Evolutionary conservation across 2,888 invertebrate species (phyloP).

Genomic region (Gasteruption jaculator): DNA sequence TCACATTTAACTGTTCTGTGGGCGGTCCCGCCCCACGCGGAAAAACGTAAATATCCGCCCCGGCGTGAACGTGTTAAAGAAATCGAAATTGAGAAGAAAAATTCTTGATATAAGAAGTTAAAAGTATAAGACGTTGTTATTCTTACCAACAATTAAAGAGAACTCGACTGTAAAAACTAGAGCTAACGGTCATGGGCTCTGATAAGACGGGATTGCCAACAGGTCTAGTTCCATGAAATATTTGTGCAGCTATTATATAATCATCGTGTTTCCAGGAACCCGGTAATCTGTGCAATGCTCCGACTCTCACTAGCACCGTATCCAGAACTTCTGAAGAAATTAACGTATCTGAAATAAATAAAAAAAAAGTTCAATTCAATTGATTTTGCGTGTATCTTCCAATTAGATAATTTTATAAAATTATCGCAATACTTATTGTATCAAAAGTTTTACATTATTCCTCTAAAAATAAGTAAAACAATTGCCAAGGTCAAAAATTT

Average conservation of each 20-base stretch:
- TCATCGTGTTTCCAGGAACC: conserved; percentile 79
- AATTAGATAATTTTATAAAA: no score
- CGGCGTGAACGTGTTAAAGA: no score
- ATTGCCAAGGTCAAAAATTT: neutral
- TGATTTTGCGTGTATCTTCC: no score
- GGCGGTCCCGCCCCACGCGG: no score
- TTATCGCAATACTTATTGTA: no score
- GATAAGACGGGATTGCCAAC: conserved; percentile 70
- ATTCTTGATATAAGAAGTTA: neutral
- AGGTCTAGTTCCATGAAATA: conserved; percentile 84
- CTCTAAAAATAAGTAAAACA: neutral
- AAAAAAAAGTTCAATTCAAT: neutral
- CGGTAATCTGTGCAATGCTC: conserved; percentile 75
- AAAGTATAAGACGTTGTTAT: neutral
- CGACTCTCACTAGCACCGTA: conserved; percentile 74
- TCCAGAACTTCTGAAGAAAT: conserved; percentile 70
- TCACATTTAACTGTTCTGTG: no score
- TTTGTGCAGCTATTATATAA: conserved; percentile 79
- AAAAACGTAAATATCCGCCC: no score
- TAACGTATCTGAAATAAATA: conserved; percentile 58
- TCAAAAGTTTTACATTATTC: neutral
- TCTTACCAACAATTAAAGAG: conserved; percentile 82
- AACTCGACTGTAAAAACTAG: conserved; percentile 75
- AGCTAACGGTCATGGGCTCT: conserved; percentile 63
- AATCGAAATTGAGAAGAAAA: no score